Conservation (phyloP, 64 coral and sea anemone genomes). For the Porites lutea region DNA sequence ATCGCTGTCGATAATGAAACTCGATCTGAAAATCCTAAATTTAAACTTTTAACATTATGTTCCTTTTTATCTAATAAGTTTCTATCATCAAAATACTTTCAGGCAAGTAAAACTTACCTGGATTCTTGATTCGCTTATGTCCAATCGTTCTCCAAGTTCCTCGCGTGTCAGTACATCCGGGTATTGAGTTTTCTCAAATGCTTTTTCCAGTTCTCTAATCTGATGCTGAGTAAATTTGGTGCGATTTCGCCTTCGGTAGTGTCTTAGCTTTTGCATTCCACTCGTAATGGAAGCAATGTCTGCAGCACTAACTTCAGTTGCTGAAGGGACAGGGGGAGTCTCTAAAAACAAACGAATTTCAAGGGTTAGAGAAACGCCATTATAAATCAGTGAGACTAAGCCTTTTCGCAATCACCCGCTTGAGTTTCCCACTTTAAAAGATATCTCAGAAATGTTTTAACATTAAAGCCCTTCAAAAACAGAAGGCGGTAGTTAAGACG, state of each 20-base stretch:
- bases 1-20: too few relatives aligned
- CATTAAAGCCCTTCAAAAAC: too few relatives aligned
- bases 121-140: conserved; percentile 92
- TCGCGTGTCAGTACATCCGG: conserved; percentile 94
- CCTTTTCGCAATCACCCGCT: too few relatives aligned
- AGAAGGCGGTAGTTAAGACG: too few relatives aligned
- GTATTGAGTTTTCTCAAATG: conserved; percentile 87
- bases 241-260: conserved; percentile 87
- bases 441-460: too few relatives aligned
- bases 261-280: conserved; percentile 59
- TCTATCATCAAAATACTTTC: not conserved
- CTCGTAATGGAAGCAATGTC: conserved; percentile 32
- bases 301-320: conserved; percentile 11
- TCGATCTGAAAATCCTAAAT: too few relatives aligned
- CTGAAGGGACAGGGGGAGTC: not conserved
- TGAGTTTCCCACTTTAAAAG: too few relatives aligned
- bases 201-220: conserved; percentile 87
- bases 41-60: too few relatives aligned
- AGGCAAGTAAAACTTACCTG: conserved; percentile 68
- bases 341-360: not conserved
- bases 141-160: conserved; percentile 78
- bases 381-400: too few relatives aligned
- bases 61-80: not conserved
- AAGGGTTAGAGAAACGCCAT: not conserved
- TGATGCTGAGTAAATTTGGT: conserved; percentile 93